A percentile compares a stretch with the other conserved stretches of the same genome.
Evolutionary conservation across 2,888 invertebrate genomes (phyloP).

Genomic region (Pegoplata infirma): DNA sequence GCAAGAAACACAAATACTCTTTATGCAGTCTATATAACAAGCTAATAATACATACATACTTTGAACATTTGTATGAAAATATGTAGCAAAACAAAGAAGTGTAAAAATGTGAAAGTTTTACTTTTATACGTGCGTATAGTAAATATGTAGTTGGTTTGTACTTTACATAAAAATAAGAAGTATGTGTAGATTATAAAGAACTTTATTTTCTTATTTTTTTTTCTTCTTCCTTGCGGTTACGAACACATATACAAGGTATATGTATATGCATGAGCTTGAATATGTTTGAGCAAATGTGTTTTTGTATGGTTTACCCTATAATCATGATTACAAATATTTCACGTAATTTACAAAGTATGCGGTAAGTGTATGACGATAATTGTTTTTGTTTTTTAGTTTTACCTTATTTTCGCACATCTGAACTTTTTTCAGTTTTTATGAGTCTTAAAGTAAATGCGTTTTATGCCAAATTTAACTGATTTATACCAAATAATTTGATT

Average conservation of each 20-base stretch:
- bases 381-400: constrained; percentile 39
- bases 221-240: not conserved
- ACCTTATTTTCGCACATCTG: not conserved
- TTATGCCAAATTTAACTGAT: constrained; percentile 46
- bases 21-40: no score
- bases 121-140: constrained; percentile 29
- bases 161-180: no score
- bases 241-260: no score
- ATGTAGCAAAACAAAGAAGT: not conserved
- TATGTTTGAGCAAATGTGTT: not conserved
- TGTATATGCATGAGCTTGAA: not conserved
- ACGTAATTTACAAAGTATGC: constrained; percentile 56
- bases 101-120: constrained; percentile 26
- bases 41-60: no score
- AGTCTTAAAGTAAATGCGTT: constrained; percentile 29
- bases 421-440: constrained; percentile 21
- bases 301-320: not conserved
- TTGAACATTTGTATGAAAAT: no score
- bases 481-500: constrained; percentile 25
- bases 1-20: no score
- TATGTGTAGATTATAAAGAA: not conserved
- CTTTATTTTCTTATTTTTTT: not conserved
- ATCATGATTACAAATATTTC: constrained; percentile 46
- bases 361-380: constrained; percentile 45
- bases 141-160: not conserved